Evolutionary conservation across 2,888 invertebrate species (phyloP), one percentile per base, ranked within the genome.

Genomic region (Eulithis testata): DNA sequence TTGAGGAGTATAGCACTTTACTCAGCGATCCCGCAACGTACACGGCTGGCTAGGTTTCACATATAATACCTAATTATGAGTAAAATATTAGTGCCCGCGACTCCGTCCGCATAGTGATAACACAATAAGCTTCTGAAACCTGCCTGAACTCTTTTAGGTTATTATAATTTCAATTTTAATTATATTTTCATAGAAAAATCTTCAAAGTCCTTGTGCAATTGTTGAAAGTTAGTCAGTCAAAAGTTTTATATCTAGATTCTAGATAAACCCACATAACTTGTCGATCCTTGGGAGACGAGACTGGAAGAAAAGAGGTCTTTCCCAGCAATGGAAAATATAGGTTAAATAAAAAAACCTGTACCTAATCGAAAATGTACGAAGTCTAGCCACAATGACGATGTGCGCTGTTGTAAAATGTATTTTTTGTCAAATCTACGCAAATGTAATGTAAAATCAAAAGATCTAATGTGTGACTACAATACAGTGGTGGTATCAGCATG

Each of bases 401-500:
- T 31, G 11, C 11, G 27, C 11, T 52, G 37, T 31, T 12, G 12
- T 14, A 47, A 6, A 31, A 31, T 31, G 6, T 14, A 8, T 2
- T 8, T 47, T 49, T 21, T 11, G 14, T 21, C 11, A 21, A 49
- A 21, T 49, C 21, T 47, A 12, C 12, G 4, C 9, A 21, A 52
- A 40, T 40, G 40, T 8, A 8, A 9, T 11, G 40, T 40, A 40
- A 9, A 40, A 40, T 40, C 0, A 40, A 40, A 40, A 40, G 8
- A 40, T 9, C 40, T 40, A 9, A 40, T 40, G 27, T 43, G 49
- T 62, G 14, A 11, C 50, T 43, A 50, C 50, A 44, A 56, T n/a
- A 45, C 3, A 52, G 21, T 58, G 54, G 53, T 31, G 57, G 50
- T 58, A 54, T 57, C 36, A 63, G 61, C 54, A 27, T 61, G 14